Conservation (phyloP, 35 echinoderm and acorn worm genomes). For the Ophioderma brevispina region DNA sequence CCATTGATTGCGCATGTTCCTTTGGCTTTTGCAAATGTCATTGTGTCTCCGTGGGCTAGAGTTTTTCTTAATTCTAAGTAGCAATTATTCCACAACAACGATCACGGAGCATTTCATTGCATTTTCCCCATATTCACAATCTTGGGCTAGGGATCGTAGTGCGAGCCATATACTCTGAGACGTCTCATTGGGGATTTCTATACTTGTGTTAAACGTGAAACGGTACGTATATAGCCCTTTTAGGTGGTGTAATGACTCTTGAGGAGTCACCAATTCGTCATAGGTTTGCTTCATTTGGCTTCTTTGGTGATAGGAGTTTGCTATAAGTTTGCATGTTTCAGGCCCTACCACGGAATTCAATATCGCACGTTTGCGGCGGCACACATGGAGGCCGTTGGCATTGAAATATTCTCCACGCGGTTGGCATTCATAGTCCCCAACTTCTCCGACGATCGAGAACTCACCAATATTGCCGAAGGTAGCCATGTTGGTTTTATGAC, state of each 20-base stretch:
- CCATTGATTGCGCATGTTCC: not conserved
- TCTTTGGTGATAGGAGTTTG: not conserved
- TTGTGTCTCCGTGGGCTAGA: too few relatives aligned
- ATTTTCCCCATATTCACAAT: not conserved
- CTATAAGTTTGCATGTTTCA: not conserved
- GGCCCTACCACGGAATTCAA: not conserved
- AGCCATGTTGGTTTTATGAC: not conserved
- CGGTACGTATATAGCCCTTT: not conserved
- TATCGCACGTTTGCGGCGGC: not conserved
- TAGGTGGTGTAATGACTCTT: not conserved
- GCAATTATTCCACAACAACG: not conserved
- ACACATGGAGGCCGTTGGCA: not conserved
- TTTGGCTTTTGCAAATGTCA: not conserved
- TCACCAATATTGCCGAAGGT: not conserved
- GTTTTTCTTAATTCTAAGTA: not conserved
- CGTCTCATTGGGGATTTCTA: not conserved
- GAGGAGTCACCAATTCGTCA: not conserved
- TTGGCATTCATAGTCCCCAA: not conserved
- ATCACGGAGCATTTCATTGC: not conserved
- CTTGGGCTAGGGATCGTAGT: not conserved
- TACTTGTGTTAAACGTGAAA: not conserved
- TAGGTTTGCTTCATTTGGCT: not conserved
- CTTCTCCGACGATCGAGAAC: not conserved
- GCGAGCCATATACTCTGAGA: not conserved
- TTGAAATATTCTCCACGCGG: not conserved